Evolutionary conservation across 2,113 vertebrate species (phyloP), one percentile per base, ranked within the genome.

Genomic region (Oncorhynchus mykiss): DNA sequence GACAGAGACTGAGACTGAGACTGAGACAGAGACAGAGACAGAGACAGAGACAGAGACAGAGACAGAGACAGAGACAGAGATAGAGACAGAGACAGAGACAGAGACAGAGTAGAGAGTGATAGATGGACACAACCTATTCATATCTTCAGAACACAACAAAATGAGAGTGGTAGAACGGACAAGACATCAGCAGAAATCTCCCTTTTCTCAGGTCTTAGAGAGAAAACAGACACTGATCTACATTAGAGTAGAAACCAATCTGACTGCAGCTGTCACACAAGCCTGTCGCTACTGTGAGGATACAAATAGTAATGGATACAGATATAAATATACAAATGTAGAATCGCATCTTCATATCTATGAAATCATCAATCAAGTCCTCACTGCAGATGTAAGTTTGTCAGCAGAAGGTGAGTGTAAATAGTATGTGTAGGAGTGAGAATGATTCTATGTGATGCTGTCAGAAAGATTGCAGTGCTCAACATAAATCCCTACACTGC

Each of bases 11-110:
- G n/a, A n/a, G n/a, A n/a, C n/a, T n/a, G n/a, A n/a, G n/a, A n/a
- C n/a, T n/a, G n/a, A n/a, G 70, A 87, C 27, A 66, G 65, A 80
- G 77, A 80, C 68, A 72, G 84, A 74, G 73, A 64, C 76, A 69
- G 25, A 51, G 27, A n/a, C n/a, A 14, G 49, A 87, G 7, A 27
- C 25, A 2, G 14, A 27, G 9, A 51, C 4, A 27, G 29, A 74
- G 70, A 87, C 27, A 66, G 65, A 80, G n/a, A n/a, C n/a, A 14
- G 49, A 87, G 7, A 27, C 25, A 2, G 14, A 27, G 9, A 51
- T 3, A 27, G 29, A 74, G 70, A 87, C 27, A 66, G 65, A 80
- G 70, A 87, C 27, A 66, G 65, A 80, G 77, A 80, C 68, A 72
- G 84, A 74, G 73, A 64, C 76, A 69, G 25, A 51, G 27, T 16